A percentile compares a stretch with the other conserved stretches of the same genome.
Evolutionary conservation across 2,113 vertebrate genomes (phyloP).

Genomic region (Lepisosteus osseus): DNA sequence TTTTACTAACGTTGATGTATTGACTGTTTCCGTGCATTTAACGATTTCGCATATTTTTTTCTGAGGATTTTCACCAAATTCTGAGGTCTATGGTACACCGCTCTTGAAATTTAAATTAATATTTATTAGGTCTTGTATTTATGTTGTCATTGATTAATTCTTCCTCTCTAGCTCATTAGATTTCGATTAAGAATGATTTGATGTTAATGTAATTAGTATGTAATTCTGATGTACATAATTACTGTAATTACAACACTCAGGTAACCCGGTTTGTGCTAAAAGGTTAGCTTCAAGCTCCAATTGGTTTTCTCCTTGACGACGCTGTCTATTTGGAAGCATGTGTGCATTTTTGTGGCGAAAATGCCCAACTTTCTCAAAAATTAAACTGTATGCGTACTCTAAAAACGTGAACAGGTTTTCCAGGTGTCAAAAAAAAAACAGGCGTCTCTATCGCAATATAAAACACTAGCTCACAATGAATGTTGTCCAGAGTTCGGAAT

Average conservation of each 20-base stretch:
- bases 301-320: not conserved
- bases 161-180: slow-evolving; percentile 78
- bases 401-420: too few relatives aligned
- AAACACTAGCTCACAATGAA: too few relatives aligned
- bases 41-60: slow-evolving; percentile 14
- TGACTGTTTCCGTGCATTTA: too few relatives aligned
- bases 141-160: slow-evolving; percentile 90
- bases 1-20: too few relatives aligned
- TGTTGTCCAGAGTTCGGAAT: too few relatives aligned
- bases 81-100: slow-evolving; percentile 11
- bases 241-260: slow-evolving; percentile 88
- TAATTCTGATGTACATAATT: slow-evolving; percentile 88
- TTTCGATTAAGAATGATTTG: slow-evolving; percentile 88
- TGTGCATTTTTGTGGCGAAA: too few relatives aligned
- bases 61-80: slow-evolving; percentile 1
- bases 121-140: slow-evolving; percentile 81
- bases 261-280: slow-evolving; percentile 83
- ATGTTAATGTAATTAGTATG: slow-evolving; percentile 88
- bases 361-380: too few relatives aligned
- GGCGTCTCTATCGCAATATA: too few relatives aligned
- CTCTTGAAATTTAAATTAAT: slow-evolving; percentile 73
- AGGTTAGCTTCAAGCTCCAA: slow-evolving; percentile 74
- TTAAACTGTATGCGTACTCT: too few relatives aligned
- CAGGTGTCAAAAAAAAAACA: too few relatives aligned
- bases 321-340: not conserved